These are phyloP conservation scores for Rhinoptilus africanus DNA, from an alignment of 2,113 vertebrate species.

Conservation along the genomic window DNA sequence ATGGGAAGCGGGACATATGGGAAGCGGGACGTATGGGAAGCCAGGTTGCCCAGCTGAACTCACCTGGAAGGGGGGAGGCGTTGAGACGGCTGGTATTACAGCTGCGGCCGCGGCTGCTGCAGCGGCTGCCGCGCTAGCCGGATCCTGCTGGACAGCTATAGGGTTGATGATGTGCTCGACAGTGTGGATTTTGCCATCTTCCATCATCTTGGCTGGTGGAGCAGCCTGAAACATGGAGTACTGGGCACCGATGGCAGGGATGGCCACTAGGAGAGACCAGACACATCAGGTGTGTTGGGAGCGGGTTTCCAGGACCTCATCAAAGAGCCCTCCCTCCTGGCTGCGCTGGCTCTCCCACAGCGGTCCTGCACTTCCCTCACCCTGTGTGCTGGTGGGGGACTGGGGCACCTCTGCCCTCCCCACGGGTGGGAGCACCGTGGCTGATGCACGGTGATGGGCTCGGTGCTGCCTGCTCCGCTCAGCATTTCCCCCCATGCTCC, in stretches of 20 bases:
- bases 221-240: conserved; percentile 91
- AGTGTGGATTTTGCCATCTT: conserved; percentile 92
- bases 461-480: neutral
- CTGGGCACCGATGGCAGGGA: conserved; percentile 86
- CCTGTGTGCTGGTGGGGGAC: accelerated
- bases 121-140: conserved; percentile 65
- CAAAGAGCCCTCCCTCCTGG: neutral
- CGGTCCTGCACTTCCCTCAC: neutral
- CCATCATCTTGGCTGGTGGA: conserved; percentile 87
- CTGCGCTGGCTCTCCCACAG: accelerated
- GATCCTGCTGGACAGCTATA: conserved; percentile 90
- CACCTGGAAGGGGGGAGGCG: conserved; percentile 96
- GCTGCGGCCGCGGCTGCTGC: conserved; percentile 58
- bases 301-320: neutral
- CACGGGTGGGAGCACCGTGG: accelerated
- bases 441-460: neutral
- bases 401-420: neutral
- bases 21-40: neutral
- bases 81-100: conserved; percentile 89
- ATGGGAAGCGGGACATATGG: neutral
- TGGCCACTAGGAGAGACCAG: conserved; percentile 81
- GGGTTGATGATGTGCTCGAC: conserved; percentile 95
- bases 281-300: neutral
- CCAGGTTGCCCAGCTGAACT: too few relatives aligned
- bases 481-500: neutral